Evolutionary conservation across 1,140 invertebrate species (phyloP), one percentile per base, ranked within the genome.

Genomic region (Sesamia nonagrioides): DNA sequence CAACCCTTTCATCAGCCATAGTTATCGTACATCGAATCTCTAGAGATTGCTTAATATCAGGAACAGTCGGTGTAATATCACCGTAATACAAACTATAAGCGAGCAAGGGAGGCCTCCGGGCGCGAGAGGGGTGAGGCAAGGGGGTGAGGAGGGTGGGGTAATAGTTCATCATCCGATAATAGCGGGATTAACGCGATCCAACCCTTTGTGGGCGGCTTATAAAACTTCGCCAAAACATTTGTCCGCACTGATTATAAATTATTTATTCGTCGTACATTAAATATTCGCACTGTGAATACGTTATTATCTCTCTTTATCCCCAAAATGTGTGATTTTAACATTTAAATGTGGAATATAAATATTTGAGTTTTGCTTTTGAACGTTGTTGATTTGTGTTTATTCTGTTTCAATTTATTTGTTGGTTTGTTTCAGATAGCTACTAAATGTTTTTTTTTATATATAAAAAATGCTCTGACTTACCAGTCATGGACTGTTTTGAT

Each of bases 151-250:
- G 78, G 60, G 82, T 60, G 58, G 77, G 15, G 79, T 83, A 84
- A 87, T 87, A 86, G 88, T 88, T 88, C 83, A 88, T 90, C 84
- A 93, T 92, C 87, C 87, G 78, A 88, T 93, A 93, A 94, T 93
- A 87, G 86, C 71, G 77, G 88, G 91, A 92, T 92, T 94, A 93
- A 88, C 87, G 82, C 88, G 84, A 85, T 81, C 74, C 86, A 92
- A 92, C 93, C 92, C 92, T 94, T 93, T 94, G 91, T 90, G 91
- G 92, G 83, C 79, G 88, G 90, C 84, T 88, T 88, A 82, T 87
- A 91, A 91, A 92, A 92, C 91, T 91, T 83, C 79, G 86, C 78
- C 87, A 90, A 91, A 91, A 92, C 89, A 92, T 91, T 90, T 91
- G 80, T 73, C 50, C 80, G 77, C 83, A 68, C 77, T 85, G 78